phyloP scores from a whole-genome alignment of 2,888 invertebrate species.

The Agapostemon virescens region DNA sequence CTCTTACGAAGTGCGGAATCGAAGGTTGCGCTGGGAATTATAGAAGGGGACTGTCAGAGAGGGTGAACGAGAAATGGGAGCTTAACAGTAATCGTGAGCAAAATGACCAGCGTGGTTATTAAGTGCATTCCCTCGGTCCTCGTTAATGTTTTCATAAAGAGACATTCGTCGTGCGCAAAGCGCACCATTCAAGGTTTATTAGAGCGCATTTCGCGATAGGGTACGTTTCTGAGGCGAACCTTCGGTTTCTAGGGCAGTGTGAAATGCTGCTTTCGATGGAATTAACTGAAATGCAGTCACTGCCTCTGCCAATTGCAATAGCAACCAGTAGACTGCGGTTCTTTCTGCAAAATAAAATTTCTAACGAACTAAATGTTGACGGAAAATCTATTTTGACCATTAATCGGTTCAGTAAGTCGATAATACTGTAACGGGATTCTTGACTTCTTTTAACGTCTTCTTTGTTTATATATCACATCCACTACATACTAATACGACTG shows the following conservation, averaged over 20 bases:
- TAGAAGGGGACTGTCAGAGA: neutral
- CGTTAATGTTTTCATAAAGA: neutral
- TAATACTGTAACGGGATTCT: no score
- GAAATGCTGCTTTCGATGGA: neutral
- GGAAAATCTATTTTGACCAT: neutral
- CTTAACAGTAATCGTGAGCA: slow-evolving; percentile 23
- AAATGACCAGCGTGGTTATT: slow-evolving; percentile 30
- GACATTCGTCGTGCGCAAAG: slow-evolving; percentile 4
- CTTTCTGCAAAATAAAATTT: neutral
- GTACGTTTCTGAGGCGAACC: neutral
- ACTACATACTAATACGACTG: neutral
- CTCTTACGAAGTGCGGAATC: slow-evolving; percentile 14
- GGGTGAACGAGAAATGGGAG: slow-evolving; percentile 17
- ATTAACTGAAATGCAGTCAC: no score
- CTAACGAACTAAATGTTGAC: neutral
- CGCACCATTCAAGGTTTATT: neutral
- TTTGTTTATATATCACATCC: no score
- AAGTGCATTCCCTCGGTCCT: slow-evolving; percentile 1
- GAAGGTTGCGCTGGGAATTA: slow-evolving; percentile 6
- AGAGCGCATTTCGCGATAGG: neutral
- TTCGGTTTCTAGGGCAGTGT: neutral
- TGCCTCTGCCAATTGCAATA: neutral
- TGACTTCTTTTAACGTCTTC: neutral
- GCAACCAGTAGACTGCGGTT: neutral
- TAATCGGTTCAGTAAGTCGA: neutral